Percentiles rank a stretch among this genome's conserved stretches.
Evolutionary conservation across 1,140 invertebrate genomes (phyloP).

Genomic region (Drosophila parvula): DNA sequence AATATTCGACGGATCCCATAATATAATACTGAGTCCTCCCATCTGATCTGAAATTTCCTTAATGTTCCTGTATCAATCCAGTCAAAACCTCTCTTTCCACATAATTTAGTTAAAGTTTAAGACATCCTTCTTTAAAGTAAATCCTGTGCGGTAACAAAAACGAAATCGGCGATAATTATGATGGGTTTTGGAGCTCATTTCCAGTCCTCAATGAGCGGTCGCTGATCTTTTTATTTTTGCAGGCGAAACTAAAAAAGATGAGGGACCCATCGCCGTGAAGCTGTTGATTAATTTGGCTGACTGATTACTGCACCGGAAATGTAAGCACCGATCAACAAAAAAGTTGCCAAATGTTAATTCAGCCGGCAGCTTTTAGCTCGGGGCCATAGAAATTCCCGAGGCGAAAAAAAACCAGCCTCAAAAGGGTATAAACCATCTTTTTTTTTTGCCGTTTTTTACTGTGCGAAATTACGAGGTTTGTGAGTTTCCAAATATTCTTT

Average conservation of each 20-base stretch:
- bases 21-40: not conserved
- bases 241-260: slow-evolving; percentile 32
- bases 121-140: slow-evolving; percentile 54
- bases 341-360: slow-evolving; percentile 75
- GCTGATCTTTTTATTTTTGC: slow-evolving; percentile 53
- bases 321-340: slow-evolving; percentile 65
- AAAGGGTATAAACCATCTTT: slow-evolving; percentile 38
- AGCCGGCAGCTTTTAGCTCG: slow-evolving; percentile 36
- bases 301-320: slow-evolving; percentile 72
- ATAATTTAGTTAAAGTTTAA: slow-evolving; percentile 57
- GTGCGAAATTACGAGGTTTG: slow-evolving; percentile 60
- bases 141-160: slow-evolving; percentile 48
- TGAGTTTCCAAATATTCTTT: slow-evolving; percentile 24
- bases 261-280: slow-evolving; percentile 62
- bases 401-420: slow-evolving; percentile 41
- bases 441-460: slow-evolving; percentile 33
- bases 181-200: slow-evolving; percentile 44
- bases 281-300: slow-evolving; percentile 76
- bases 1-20: not conserved
- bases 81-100: slow-evolving; percentile 17
- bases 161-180: slow-evolving; percentile 66
- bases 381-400: slow-evolving; percentile 52
- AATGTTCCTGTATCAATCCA: slow-evolving; percentile 29
- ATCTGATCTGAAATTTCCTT: slow-evolving; percentile 31
- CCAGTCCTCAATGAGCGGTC: slow-evolving; percentile 42